These are phyloP conservation scores for Tetranychus truncatus DNA, from an alignment of 2,888 invertebrate genomes.

Conservation along the genomic window DNA sequence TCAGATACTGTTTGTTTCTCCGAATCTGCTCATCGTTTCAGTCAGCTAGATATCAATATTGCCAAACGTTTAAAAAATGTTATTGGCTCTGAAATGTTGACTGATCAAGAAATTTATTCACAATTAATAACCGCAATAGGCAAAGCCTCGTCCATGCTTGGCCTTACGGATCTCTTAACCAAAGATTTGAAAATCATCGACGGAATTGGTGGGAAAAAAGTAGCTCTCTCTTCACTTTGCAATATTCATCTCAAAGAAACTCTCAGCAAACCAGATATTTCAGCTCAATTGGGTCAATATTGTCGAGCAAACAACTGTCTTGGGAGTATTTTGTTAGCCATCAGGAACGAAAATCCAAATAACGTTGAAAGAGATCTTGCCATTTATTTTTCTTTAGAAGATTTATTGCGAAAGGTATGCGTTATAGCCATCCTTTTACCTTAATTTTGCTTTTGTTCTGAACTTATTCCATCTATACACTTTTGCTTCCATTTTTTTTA, in stretches of 20 bases:
- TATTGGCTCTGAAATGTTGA: too few species aligned
- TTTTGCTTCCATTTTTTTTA: too few species aligned
- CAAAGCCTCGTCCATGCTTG: slow-evolving; percentile 34
- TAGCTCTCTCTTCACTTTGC: too few species aligned
- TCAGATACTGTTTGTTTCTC: neutral
- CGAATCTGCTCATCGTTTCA: neutral
- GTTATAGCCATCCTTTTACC: too few species aligned
- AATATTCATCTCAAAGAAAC: too few species aligned
- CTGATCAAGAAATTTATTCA: slow-evolving; percentile 15
- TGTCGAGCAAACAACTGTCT: too few species aligned
- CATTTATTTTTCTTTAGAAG: slow-evolving; percentile 13
- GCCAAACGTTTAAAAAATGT: too few species aligned
- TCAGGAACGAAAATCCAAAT: slow-evolving; percentile 16
- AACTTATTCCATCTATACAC: too few species aligned
- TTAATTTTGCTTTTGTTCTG: too few species aligned
- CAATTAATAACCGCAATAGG: slow-evolving; percentile 20
- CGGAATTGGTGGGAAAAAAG: too few species aligned
- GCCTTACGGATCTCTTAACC: slow-evolving; percentile 46
- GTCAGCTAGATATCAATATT: too few species aligned
- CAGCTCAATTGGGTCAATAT: slow-evolving; percentile 28
- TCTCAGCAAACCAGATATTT: too few species aligned
- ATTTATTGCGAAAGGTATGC: slow-evolving; percentile 14
- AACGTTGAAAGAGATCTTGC: slow-evolving; percentile 13
- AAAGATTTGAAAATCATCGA: slow-evolving; percentile 49
- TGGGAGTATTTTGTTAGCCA: slow-evolving; percentile 12